phyloP scores from a whole-genome alignment of 2,888 invertebrate species.

The Tetropium fuscum region DNA sequence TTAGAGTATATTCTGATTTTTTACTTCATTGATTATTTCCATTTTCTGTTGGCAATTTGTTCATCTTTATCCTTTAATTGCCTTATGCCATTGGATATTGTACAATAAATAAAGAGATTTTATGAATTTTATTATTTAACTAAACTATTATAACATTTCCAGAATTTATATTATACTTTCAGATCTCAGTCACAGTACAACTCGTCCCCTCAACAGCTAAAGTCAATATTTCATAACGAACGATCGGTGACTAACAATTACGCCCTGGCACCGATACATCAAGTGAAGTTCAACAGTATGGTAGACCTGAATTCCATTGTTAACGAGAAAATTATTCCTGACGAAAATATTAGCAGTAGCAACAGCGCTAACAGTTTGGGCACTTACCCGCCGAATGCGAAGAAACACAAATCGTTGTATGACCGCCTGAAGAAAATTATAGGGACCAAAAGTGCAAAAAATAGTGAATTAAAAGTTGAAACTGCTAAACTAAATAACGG shows the following conservation, averaged over 20 bases:
- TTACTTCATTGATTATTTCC: too few species aligned
- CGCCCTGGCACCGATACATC: constrained; percentile 46
- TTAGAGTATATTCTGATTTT: too few species aligned
- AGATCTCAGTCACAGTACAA: constrained; percentile 25
- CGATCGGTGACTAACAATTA: constrained; percentile 10
- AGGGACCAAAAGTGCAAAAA: constrained; percentile 2
- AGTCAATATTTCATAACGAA: constrained; percentile 28
- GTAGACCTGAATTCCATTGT: constrained; percentile 43
- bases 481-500: neutral
- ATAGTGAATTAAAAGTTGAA: neutral
- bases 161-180: constrained; percentile 8
- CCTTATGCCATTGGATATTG: too few species aligned
- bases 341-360: constrained; percentile 44
- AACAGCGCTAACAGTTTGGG: constrained; percentile 47
- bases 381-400: constrained; percentile 33
- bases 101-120: too few species aligned
- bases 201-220: constrained; percentile 7
- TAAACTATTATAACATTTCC: too few species aligned
- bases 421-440: constrained; percentile 24
- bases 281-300: constrained; percentile 53
- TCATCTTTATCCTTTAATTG: too few species aligned
- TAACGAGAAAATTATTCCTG: constrained; percentile 35
- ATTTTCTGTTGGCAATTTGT: too few species aligned
- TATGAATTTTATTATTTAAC: too few species aligned
- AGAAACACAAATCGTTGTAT: constrained; percentile 36